These are phyloP conservation scores for Rattus norvegicus DNA, from an alignment of 2,113 vertebrate species.

Conservation along the genomic window DNA sequence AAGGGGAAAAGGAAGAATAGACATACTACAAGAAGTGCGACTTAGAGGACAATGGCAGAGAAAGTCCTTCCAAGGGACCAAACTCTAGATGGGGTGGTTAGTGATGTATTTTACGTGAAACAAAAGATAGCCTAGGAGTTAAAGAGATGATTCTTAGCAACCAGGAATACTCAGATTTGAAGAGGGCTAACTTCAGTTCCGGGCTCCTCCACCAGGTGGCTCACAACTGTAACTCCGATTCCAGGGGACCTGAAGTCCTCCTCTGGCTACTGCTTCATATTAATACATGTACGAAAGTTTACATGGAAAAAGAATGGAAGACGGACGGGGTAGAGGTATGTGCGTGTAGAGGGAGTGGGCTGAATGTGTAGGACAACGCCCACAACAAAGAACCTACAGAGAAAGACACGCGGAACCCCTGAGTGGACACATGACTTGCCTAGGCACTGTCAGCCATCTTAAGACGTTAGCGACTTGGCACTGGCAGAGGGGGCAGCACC, in stretches of 20 bases:
- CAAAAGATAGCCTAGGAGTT: background rate
- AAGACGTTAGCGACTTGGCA: background rate
- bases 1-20: background rate
- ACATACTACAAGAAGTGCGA: background rate
- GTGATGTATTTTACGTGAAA: background rate
- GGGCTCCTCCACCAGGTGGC: background rate
- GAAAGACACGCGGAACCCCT: background rate
- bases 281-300: background rate
- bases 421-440: background rate
- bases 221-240: background rate
- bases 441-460: background rate
- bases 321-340: background rate
- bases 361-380: background rate
- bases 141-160: background rate
- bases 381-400: background rate
- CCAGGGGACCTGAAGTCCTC: background rate
- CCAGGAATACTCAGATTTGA: background rate
- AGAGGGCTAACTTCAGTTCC: background rate
- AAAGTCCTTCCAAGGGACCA: background rate
- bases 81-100: background rate
- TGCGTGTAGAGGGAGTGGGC: background rate
- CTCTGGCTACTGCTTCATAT: background rate
- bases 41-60: background rate
- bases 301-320: background rate
- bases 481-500: background rate